Base-by-base conservation (phyloP, 2,888 invertebrate species). In the Dinocampus coccinellae region DNA sequence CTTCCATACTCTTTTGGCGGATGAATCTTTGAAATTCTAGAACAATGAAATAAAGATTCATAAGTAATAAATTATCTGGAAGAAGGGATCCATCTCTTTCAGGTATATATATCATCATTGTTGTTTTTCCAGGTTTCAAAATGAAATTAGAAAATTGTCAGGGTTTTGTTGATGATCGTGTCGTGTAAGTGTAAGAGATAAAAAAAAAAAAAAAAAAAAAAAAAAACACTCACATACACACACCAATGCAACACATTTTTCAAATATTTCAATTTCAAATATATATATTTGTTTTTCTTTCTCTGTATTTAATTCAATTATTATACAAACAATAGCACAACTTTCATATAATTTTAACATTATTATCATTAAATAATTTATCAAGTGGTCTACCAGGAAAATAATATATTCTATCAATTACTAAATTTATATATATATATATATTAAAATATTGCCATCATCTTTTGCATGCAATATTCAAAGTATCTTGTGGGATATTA, bases 21-120 rank as follows among this genome's bases (percentile, higher is more conserved):
- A 69, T 68, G 77, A 80, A 82, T 81, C 82, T 74, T 69, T 72
- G 78, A 68, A 47, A 80, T 80, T 80, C 78, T 79, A 77, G 81
- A 83, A 83, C 81, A 83, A 82, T 81, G 76, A 69, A 36, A n/a
- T 63, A 55, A 61, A 74, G 71, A 81, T 82, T 80, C 78, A 79
- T 80, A 79, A 80, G 82, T 78, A 79, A 83, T 84, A 83, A 83
- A 83, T 84, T 84, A 84, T 80, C 76, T 76, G 76, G 79, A 82
- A 78, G 76, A 74, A 71, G 77, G 67, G 68, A 55, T 47, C 16
- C 47, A 47, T 47, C 47, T 47, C 39, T n/a, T 36, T 34, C 82
- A 80, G 82, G 83, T 83, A 81, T 77, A 74, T 76, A 71, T 69
- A 64, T 64, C 73, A 72, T 72, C 57, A 55, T 58, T 47, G 57